A percentile compares a stretch with the other conserved stretches of the same genome.
Conservation (phyloP, 2,888 invertebrate genomes). For the Crossocerus cetratus region DNA sequence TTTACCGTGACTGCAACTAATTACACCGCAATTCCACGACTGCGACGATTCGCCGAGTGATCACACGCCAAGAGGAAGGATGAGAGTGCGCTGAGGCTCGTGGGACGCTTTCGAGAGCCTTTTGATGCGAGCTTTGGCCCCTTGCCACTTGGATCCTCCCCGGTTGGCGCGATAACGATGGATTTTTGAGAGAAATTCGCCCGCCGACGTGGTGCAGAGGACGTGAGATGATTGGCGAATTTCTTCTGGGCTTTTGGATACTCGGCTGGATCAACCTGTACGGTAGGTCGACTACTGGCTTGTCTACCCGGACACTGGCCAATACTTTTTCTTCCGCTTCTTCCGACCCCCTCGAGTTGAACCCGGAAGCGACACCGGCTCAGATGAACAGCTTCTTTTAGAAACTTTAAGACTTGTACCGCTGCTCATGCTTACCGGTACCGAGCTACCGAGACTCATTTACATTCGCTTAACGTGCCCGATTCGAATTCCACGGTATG, state of each 20-base stretch:
- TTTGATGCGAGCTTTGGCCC: constrained; percentile 12
- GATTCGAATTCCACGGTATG: constrained; percentile 26
- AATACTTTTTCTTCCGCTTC: too few relatives aligned
- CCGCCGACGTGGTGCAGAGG: constrained; percentile 38
- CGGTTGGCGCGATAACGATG: constrained; percentile 30
- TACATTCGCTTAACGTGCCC: constrained; percentile 18
- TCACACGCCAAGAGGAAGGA: constrained; percentile 13
- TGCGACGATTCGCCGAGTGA: constrained; percentile 3
- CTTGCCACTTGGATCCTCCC: constrained; percentile 38
- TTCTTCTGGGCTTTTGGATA: constrained; percentile 69
- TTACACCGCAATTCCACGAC: neutral
- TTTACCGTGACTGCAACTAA: neutral
- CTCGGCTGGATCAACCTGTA: constrained; percentile 68
- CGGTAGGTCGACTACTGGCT: constrained; percentile 61
- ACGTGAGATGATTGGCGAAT: constrained; percentile 73
- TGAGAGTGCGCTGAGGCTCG: constrained; percentile 26
- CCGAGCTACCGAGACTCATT: neutral
- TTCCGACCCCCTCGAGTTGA: too few relatives aligned
- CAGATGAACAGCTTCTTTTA: too few relatives aligned
- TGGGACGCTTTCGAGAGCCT: neutral
- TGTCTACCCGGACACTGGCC: too few relatives aligned
- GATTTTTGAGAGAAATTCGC: constrained; percentile 46
- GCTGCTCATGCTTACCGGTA: too few relatives aligned
- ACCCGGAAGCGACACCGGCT: too few relatives aligned
- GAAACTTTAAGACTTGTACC: too few relatives aligned